Evolutionary conservation across 1,140 invertebrate genomes (phyloP), one percentile per base, ranked within the genome.

Genomic region (Rhopalosiphum maidis): DNA sequence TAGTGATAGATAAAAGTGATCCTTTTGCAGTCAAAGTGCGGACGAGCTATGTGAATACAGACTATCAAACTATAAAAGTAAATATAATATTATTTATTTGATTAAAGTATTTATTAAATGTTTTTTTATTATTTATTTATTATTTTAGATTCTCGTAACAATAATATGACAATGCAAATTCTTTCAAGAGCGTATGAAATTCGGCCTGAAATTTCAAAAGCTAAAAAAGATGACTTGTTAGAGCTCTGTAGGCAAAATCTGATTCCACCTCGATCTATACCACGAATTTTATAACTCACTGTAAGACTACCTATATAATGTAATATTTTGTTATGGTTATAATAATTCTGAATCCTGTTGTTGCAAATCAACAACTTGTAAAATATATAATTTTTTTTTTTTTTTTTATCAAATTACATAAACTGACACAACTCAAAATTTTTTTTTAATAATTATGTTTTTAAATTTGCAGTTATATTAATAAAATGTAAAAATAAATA

Each of bases 41-140:
- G 55, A 90, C 37, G 55, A 90, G 55, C 89, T 90, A 60, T 54
- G 85, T n/a, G 6, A 87, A 87, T 48, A 48, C 85, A 48, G 85
- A 87, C 85, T 87, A 87, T 18, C 85, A 48, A 87, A 87, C 85
- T 48, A 87, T 87, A 51, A 87, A 87, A 87, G 85, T 87, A 87
- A n/a, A 87, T 25, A 55, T 55, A 87, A 48, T 87, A 87, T 87
- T 87, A 85, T 85, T 85, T 85, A 85, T 4, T 85, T 85, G 25
- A 85, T 30, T 86, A 86, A 86, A 86, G 83, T 43, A 86, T 86
- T 86, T 86, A 86, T 86, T 4, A 43, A 41, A 43, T 85, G 22
- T 85, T 85, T 86, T 43, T 83, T 83, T 83, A 7, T 87, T 87
- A 48, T 87, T 87, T 55, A 25, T 55, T 55, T 55, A 87, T 87